phyloP scores from a whole-genome alignment of 2,888 invertebrate species.

The Lottia gigantea region DNA sequence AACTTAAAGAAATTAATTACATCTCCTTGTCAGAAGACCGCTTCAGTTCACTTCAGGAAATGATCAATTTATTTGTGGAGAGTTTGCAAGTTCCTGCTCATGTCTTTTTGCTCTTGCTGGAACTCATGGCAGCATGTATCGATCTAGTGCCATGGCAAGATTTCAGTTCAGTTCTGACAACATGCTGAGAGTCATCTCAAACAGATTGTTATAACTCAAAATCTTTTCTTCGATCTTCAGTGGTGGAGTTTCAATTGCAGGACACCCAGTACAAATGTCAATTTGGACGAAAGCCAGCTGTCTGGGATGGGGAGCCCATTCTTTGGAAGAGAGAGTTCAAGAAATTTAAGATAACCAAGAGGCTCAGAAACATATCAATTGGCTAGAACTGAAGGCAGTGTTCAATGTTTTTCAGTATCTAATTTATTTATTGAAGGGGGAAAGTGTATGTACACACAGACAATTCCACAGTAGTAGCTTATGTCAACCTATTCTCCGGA shows the following conservation, averaged over 20 bases:
- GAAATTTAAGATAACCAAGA: not conserved
- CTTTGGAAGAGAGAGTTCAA: not conserved
- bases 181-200: not conserved
- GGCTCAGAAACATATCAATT: not conserved
- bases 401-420: not conserved
- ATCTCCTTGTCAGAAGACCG: not conserved
- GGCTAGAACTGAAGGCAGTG: not conserved
- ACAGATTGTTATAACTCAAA: not conserved
- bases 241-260: not conserved
- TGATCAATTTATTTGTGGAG: not conserved
- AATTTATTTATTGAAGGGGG: not conserved
- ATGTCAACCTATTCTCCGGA: slow-evolving; percentile 1
- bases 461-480: slow-evolving; percentile 1
- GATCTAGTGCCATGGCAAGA: not conserved
- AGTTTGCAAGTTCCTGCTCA: not conserved
- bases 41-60: not conserved
- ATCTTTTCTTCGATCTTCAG: not conserved
- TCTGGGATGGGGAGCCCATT: not conserved
- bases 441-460: slow-evolving; percentile 1
- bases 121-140: slow-evolving; percentile 3
- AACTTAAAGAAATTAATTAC: not conserved
- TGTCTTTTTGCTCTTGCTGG: not conserved
- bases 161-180: not conserved
- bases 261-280: not conserved
- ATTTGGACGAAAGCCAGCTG: slow-evolving; percentile 3